Conservation (phyloP, 1,140 invertebrate species). For the Brachionus asplanchnoidis region DNA sequence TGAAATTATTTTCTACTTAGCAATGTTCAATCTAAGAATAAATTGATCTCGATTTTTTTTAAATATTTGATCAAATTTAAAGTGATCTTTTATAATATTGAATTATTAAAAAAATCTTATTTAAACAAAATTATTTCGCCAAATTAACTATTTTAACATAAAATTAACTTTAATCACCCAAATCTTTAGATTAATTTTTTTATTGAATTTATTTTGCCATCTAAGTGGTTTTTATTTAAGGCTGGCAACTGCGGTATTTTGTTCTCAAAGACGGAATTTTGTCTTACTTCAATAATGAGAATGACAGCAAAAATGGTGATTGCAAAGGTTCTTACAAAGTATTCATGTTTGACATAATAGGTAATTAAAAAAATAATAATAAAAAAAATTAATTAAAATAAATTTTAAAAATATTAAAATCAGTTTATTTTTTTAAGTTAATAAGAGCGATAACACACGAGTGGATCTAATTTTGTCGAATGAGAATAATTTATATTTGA, state of each 20-base stretch:
- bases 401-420: not conserved
- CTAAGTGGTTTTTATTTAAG: not conserved
- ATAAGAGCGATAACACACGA: not conserved
- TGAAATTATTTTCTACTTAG: not conserved
- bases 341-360: constrained; percentile 26
- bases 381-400: not conserved
- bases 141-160: no score
- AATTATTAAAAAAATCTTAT: no score
- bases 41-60: no score
- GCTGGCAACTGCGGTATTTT: constrained; percentile 21
- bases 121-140: no score
- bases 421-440: not conserved
- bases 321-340: constrained; percentile 18
- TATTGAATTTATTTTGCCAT: not conserved
- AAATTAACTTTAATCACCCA: no score
- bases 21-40: no score
- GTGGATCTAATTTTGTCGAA: not conserved
- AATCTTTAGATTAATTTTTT: no score
- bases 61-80: no score
- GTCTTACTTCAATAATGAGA: constrained; percentile 1
- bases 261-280: constrained; percentile 27
- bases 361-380: not conserved
- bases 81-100: no score
- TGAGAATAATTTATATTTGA: not conserved
- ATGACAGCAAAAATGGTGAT: constrained; percentile 16